Evolutionary conservation across 2,113 vertebrate species (phyloP), one percentile per base, ranked within the genome.

Genomic region (Semicossyphus pulcher): DNA sequence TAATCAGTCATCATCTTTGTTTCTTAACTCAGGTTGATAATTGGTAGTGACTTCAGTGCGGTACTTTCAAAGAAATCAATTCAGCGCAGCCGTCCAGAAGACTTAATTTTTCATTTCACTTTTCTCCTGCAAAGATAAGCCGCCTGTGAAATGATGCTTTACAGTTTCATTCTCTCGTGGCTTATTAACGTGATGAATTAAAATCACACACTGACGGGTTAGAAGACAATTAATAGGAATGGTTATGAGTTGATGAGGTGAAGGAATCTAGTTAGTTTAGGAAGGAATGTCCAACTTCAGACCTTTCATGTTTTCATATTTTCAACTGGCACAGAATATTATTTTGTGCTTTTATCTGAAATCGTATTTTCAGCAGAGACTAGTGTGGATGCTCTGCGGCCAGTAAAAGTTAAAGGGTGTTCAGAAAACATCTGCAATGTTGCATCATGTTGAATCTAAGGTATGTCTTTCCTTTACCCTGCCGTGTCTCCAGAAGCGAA

Each of bases 61-160:
- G 18, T 44, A 48, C 49, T 61, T 77, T 75, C 31, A 52, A 53
- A 16, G 29, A 49, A 78, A 45, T 25, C 39, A 64, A 52, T 68
- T 75, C 72, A 78, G 56, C 23, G 64, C 42, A 9, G 18, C 64
- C 60, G 68, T 78, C 68, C 62, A 85, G 56, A 72, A 78, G 72
- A 80, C 39, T 78, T 81, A 32, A 45, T 87, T 82, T 79, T 76
- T 84, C 71, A 68, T 81, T 70, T 65, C n/a, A 60, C 75, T 86
- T 84, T 72, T 77, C 45, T 54, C 72, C 48, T 32, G 48, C 26
- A 85, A 71, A 82, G 83, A 87, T 78, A 87, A 86, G 70, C 75
- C 84, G 86, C 84, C 73, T 83, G 87, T 86, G 80, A 84, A 88
- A 84, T 80, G 68, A 88, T 73, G 61, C 80, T 37, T 52, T 60